Evolutionary conservation across 2,888 invertebrate genomes (phyloP).

Genomic region (Polydrusus tereticollis): DNA sequence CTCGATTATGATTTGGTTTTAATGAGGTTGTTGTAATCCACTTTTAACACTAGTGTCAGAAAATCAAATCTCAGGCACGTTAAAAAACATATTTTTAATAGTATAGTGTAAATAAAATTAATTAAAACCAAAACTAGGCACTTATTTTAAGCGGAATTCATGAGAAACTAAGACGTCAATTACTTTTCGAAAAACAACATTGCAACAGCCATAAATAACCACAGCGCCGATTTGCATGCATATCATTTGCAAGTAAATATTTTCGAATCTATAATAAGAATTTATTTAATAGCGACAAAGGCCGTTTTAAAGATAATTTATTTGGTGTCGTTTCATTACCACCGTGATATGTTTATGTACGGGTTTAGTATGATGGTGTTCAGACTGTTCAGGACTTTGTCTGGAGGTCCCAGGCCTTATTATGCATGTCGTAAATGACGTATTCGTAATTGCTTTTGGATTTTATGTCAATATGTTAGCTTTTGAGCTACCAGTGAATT

Average conservation of each 20-base stretch:
- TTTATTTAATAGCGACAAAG: constrained; percentile 25
- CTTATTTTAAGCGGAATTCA: too few relatives aligned
- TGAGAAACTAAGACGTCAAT: neutral
- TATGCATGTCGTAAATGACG: neutral
- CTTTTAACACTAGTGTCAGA: too few relatives aligned
- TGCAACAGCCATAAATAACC: constrained; percentile 15
- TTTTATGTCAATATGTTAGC: too few relatives aligned
- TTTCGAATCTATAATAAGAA: constrained; percentile 22
- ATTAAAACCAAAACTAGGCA: too few relatives aligned
- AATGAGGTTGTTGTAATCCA: too few relatives aligned
- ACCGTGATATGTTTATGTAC: constrained; percentile 19
- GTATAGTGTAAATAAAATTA: too few relatives aligned
- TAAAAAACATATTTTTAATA: too few relatives aligned
- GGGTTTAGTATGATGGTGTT: constrained; percentile 19
- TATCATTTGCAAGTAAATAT: constrained; percentile 42
- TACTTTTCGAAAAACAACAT: constrained; percentile 13
- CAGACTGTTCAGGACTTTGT: neutral
- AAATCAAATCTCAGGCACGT: too few relatives aligned
- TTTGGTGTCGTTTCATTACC: constrained; percentile 16
- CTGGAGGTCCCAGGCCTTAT: neutral
- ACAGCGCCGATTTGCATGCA: constrained; percentile 24
- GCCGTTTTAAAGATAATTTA: constrained; percentile 20
- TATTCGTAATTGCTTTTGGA: neutral
- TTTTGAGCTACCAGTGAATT: too few relatives aligned
- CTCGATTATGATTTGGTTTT: too few relatives aligned